These are phyloP conservation scores for Drosophila pseudotalamancana DNA, from an alignment of 2,888 invertebrate genomes.

Conservation along the genomic window DNA sequence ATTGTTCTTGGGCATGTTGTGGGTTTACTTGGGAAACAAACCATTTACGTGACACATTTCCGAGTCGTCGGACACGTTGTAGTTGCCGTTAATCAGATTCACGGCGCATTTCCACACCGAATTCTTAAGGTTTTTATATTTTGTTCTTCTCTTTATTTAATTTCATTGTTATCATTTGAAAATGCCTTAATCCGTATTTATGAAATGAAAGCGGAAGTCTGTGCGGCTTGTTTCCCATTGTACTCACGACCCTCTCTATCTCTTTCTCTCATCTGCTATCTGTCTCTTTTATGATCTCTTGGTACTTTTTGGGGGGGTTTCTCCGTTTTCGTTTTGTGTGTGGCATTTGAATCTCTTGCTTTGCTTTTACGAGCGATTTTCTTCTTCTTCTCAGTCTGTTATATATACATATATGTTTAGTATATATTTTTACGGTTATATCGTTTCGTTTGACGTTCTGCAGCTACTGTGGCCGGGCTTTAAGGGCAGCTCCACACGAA, in stretches of 20 bases:
- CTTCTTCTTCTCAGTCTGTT: not conserved
- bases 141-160: constrained; percentile 32
- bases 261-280: too few species aligned
- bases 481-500: constrained; percentile 15
- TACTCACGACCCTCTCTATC: constrained; percentile 31
- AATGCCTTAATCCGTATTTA: constrained; percentile 80
- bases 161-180: constrained; percentile 78
- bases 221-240: constrained; percentile 74
- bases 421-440: constrained; percentile 54
- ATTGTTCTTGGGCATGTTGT: constrained; percentile 63
- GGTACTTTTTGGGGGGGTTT: constrained; percentile 1
- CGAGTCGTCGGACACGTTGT: constrained; percentile 33
- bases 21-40: constrained; percentile 61
- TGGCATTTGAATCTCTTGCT: constrained; percentile 62
- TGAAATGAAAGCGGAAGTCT: constrained; percentile 78
- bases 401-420: not conserved
- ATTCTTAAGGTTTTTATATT: constrained; percentile 24
- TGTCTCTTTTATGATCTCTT: not conserved
- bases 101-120: constrained; percentile 69
- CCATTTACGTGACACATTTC: constrained; percentile 74
- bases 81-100: constrained; percentile 75
- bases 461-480: constrained; percentile 3
- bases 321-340: constrained; percentile 56
- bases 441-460: constrained; percentile 59
- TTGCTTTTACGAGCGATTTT: constrained; percentile 57